A percentile compares a stretch with the other conserved stretches of the same genome.
These are phyloP conservation scores for Agapostemon virescens DNA, from an alignment of 2,888 invertebrate genomes.

Conservation along the genomic window DNA sequence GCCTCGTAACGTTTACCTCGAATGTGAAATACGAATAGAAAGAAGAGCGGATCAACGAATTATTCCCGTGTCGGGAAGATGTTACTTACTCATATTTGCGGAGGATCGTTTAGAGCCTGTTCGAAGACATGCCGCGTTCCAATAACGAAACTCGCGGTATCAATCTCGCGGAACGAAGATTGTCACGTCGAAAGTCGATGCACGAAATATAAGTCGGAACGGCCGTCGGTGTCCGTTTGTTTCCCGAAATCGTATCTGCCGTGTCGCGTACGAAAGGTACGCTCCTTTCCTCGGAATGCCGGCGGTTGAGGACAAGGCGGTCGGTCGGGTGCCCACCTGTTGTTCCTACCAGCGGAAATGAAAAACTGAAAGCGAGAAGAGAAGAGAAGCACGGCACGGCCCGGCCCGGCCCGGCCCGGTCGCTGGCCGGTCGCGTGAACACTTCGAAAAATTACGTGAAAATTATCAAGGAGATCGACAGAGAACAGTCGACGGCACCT, in stretches of 20 bases:
- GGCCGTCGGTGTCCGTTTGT: neutral
- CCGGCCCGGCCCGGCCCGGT: neutral
- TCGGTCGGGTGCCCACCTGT: constrained; percentile 30
- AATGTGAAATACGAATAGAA: neutral
- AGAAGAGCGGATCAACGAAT: neutral
- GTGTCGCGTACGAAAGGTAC: neutral
- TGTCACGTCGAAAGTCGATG: neutral
- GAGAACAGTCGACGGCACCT: constrained; percentile 25
- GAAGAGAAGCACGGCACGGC: neutral
- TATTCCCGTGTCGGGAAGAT: neutral
- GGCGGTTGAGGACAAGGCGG: neutral
- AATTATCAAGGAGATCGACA: neutral
- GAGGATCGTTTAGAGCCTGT: constrained; percentile 34
- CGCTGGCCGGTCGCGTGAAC: neutral
- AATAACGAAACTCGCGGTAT: constrained; percentile 2
- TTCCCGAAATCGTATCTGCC: neutral
- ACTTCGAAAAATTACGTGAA: neutral
- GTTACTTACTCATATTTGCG: constrained; percentile 60
- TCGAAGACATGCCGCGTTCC: constrained; percentile 50
- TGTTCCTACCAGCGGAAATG: constrained; percentile 8
- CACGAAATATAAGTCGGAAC: neutral
- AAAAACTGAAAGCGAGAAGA: constrained; percentile 13
- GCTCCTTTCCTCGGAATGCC: constrained; percentile 21
- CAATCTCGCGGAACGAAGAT: neutral
- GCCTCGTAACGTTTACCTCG: neutral